Evolutionary conservation across 2,797 vertebrate species (phyloP).

Genomic region (Schizothorax lantsangensis): DNA sequence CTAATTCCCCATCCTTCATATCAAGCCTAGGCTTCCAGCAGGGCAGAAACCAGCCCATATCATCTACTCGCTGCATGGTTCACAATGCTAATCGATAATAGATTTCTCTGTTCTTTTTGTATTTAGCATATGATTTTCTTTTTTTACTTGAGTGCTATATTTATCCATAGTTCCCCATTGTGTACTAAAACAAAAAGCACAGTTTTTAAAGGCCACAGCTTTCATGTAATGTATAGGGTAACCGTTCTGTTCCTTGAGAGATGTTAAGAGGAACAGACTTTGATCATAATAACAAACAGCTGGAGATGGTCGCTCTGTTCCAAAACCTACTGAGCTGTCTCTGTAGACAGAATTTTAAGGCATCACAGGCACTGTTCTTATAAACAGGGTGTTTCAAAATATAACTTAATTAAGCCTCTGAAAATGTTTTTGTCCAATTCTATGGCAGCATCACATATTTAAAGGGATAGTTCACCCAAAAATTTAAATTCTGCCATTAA

Average conservation of each 20-base stretch:
- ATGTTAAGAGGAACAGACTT: slow-evolving; percentile 22
- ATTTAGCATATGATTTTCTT: background rate
- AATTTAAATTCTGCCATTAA: no score
- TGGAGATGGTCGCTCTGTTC: background rate
- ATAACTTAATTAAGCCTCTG: background rate
- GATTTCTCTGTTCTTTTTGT: background rate
- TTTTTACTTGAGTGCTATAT: slow-evolving; percentile 1
- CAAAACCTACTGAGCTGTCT: background rate
- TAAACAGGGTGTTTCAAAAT: background rate
- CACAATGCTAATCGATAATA: slow-evolving; percentile 3
- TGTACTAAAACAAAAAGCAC: slow-evolving; percentile 10
- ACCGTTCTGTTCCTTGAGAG: background rate
- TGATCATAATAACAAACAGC: slow-evolving; percentile 44
- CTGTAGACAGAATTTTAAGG: background rate
- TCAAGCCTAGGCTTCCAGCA: slow-evolving; percentile 25
- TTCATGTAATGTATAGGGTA: slow-evolving; percentile 28
- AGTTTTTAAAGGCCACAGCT: background rate
- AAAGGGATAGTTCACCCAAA: background rate
- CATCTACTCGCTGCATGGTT: background rate
- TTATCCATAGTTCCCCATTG: background rate
- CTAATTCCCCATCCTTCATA: slow-evolving; percentile 33
- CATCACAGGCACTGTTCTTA: background rate
- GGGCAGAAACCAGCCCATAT: slow-evolving; percentile 31
- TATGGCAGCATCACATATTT: background rate
- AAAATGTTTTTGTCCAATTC: background rate